Base-by-base conservation (phyloP, 2,113 vertebrate species). In the Myotis yumanensis region DNA sequence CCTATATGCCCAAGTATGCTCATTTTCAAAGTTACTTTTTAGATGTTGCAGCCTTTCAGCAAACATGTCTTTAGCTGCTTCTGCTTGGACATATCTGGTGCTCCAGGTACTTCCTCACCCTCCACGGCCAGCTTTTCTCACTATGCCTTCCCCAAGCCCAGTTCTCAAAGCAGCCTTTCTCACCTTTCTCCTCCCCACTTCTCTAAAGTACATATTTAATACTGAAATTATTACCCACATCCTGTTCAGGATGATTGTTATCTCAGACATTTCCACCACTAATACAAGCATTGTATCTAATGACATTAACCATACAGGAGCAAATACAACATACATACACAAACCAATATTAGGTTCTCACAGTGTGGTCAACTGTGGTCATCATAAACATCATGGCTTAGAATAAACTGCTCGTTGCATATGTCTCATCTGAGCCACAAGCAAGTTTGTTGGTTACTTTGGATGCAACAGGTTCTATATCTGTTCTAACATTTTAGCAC, bases 11-110 rank as follows among this genome's bases (percentile, higher is more conserved):
- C 91, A 85, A 94, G 76, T 71, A 10, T 0, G 0, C 64, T 95
- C 20, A 22, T 25, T 71, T 97, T 97, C 83, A 96, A 95, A 91
- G 80, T 28, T 40, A 35, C 52, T 85, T 73, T 96, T 95, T 22
- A 43, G 18, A 77, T 68, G 85, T 96, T 71, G 66, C 51, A 54
- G 84, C 25, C 7, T 90, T 59, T 87, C 25, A n/a, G 5, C 32
- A n/a, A n/a, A 54, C n/a, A 75, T 22, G 7, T 15, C 62, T 82
- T 93, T 32, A 35, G 46, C 12, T 48, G 71, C 52, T 90, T 75
- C 62, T 82, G n/a, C 5, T 37, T 37, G 28, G 68, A 59, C 57
- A 20, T 17, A 8, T 25, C 51, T 66, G 20, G 35, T 17, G 22
- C 2, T 52, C 52, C 35, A 52, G 4, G 35, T 40, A 18, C 22